Base-by-base conservation (phyloP, 2,113 vertebrate genomes). In the Percina caprodes region DNA sequence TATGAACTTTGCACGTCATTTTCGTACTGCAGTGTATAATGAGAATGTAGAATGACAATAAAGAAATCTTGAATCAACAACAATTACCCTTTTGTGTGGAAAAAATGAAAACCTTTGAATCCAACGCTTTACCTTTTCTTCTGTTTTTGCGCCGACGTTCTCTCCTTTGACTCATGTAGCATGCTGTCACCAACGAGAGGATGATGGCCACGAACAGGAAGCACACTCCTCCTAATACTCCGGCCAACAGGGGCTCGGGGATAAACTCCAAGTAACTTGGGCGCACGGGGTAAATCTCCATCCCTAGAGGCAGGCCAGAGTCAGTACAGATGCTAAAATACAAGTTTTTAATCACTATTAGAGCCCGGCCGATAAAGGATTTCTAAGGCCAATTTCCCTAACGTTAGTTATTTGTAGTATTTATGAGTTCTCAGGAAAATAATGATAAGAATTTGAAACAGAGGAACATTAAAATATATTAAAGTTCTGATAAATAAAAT, bases 191-290 rank as follows among this genome's bases (percentile, higher is more conserved):
- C 78, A 97, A 81, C 65, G 97, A 98, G 70, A 99, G 95, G 78
- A 97, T 85, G 76, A 99, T 94, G 0, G 97, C 96, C 71, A 96
- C 90, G 65, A 96, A 96, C 79, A 99, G 96, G 90, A 99, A 99
- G 91, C 97, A 98, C 86, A 96, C 94, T 0, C 97, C 98, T 0
- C 95, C 98, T 5, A 99, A 91, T 79, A 99, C 93, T 2, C 97
- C 98, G 0, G 98, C 97, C 91, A 99, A 82, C 73, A 99, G 94
- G 0, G 97, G 97, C 92, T 97, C 95, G 0, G 97, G 96, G 73
- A 98, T 92, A 19, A 96, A 94, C 80, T 96, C 96, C 0, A 97
- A 91, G 77, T 97, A 95, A 92, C 96, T 95, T 0, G 96, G 96
- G 24, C 94, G 96, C 0, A 96, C 93, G 0, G 97, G 96, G 81